These are phyloP conservation scores for Diploptera punctata DNA, from an alignment of 2,888 invertebrate species.

Conservation along the genomic window DNA sequence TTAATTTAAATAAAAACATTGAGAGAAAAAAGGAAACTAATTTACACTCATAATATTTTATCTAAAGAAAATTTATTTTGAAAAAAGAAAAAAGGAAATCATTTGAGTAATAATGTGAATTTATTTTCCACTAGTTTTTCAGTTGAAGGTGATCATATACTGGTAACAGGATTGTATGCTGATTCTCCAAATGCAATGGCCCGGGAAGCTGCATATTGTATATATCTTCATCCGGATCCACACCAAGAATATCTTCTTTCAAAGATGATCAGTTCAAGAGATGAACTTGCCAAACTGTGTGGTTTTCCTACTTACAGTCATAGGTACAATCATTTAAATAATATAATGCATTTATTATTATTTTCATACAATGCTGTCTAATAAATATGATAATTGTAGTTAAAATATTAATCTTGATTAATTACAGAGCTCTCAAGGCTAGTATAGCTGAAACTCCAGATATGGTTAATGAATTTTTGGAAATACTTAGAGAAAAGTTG, in stretches of 20 bases:
- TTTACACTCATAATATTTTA: no score
- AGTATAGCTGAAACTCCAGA: conserved; percentile 85
- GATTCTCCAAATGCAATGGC: conserved; percentile 80
- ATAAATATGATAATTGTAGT: no score
- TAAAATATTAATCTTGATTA: no score
- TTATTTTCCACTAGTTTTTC: conserved; percentile 60
- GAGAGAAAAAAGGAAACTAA: no score
- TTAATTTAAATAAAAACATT: no score
- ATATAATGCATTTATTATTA: no score
- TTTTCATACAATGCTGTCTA: no score
- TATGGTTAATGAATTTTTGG: conserved; percentile 80
- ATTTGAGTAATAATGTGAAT: conserved; percentile 10
- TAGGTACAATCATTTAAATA: conserved; percentile 65
- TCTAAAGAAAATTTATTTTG: no score
- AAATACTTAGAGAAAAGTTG: conserved; percentile 74
- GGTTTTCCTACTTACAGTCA: conserved; percentile 91
- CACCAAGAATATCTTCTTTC: conserved; percentile 78
- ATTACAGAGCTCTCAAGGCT: conserved; percentile 84
- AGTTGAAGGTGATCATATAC: conserved; percentile 72
- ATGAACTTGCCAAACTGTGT: conserved; percentile 83
- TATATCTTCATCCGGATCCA: conserved; percentile 80
- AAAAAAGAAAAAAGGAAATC: no score
- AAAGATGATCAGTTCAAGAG: conserved; percentile 74
- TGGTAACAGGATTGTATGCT: conserved; percentile 82
- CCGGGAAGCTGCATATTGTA: conserved; percentile 86